These are phyloP conservation scores for Ips typographus DNA, from an alignment of 1,140 invertebrate genomes.

Conservation along the genomic window DNA sequence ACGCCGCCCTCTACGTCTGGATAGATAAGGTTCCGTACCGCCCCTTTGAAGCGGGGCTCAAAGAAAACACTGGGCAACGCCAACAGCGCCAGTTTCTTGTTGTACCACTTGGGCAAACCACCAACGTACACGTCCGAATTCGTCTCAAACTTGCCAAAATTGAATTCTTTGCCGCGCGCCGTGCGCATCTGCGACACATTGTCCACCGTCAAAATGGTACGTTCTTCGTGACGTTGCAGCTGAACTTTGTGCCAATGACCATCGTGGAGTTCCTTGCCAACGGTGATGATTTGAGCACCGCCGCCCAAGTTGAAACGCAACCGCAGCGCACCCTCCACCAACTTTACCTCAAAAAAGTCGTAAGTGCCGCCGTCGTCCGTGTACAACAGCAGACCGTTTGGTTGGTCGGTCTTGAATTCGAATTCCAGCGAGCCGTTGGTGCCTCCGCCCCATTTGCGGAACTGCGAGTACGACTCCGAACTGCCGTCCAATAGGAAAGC, in stretches of 20 bases:
- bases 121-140: constrained; percentile 92
- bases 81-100: constrained; percentile 77
- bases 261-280: constrained; percentile 82
- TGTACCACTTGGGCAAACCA: constrained; percentile 87
- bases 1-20: constrained; percentile 71
- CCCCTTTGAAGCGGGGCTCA: constrained; percentile 83
- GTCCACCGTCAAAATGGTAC: constrained; percentile 81
- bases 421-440: constrained; percentile 85
- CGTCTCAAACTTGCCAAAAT: constrained; percentile 78
- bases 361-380: constrained; percentile 92
- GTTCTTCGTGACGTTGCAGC: constrained; percentile 71
- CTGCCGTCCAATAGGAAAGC: constrained; percentile 80
- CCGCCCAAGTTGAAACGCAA: constrained; percentile 78
- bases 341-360: constrained; percentile 93
- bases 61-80: constrained; percentile 88
- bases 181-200: constrained; percentile 71
- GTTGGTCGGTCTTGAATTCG: constrained; percentile 89
- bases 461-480: constrained; percentile 84
- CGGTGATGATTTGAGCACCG: constrained; percentile 83
- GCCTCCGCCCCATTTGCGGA: constrained; percentile 85
- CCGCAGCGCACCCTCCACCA: constrained; percentile 87
- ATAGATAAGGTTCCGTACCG: constrained; percentile 84
- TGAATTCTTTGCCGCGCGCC: constrained; percentile 80
- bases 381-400: constrained; percentile 86
- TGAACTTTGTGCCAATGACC: constrained; percentile 89